Base-by-base conservation (phyloP, 2,888 invertebrate species). In the Orthosia incerta region DNA sequence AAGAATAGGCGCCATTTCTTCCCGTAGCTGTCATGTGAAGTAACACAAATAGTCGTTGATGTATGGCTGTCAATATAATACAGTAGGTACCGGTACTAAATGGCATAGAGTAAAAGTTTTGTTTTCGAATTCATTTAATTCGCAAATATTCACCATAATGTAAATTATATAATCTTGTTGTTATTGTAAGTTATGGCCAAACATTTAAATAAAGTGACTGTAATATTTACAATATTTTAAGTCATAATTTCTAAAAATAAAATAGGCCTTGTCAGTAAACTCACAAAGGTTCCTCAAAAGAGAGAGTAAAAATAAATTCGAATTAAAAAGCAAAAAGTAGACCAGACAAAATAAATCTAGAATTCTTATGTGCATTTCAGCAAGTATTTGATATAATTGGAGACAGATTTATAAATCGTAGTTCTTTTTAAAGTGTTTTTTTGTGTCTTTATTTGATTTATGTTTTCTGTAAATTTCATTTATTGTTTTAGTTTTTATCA, bases 351-450 rank as follows among this genome's bases (percentile, higher is more conserved):
- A 71, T 70, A 71, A 39, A 71, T 79, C 23, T 66, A 45, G 0
- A 55, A 59, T 46, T 53, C 20, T 3, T 13, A 65, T 46, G 46
- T 64, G 57, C 16, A 48, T 53, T 62, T 76, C 3, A 66, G 62
- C 55, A 71, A 48, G 13, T 59, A 46, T 63, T 31, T 66, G 39
- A 66, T 57, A n/a, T 56, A 69, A 76, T 66, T 77, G 59, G 12
- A 59, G 71, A 82, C 16, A 39, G 11, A 79, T 80, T 64, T 65
- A 39, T 57, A 82, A 71, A 59, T 55, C 26, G 50, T 31, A 48
- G 45, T 12, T 13, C 5, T 60, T 56, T 56, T 57, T 64, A 18
- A 0, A 20, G 50, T 26, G 48, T 9, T 45, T 76, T 64, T 39
- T 39, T 39, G 7, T 9, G 5, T 31, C 5, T 39, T 57, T 51